These are phyloP conservation scores for Penaeus japonicus DNA, from an alignment of 1,140 invertebrate genomes.

Conservation along the genomic window DNA sequence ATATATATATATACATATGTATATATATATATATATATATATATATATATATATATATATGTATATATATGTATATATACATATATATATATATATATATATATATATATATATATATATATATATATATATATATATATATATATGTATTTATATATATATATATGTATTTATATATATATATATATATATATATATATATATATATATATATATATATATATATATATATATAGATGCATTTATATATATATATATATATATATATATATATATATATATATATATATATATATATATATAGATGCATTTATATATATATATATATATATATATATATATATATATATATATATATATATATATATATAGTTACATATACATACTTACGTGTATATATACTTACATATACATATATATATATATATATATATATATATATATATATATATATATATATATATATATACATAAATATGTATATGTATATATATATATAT, in stretches of 20 bases:
- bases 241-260: not conserved
- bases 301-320: not conserved
- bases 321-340: conserved; percentile 1
- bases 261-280: not conserved
- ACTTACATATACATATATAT: not conserved
- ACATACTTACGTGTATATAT: not conserved
- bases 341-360: not conserved
- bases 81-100: conserved; percentile 17
- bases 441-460: not conserved
- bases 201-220: not conserved
- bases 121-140: not conserved
- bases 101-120: not conserved
- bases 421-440: not conserved
- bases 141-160: not conserved
- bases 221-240: not conserved
- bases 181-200: not conserved
- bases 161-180: not conserved
- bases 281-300: not conserved
- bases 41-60: not conserved
- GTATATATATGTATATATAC: not conserved
- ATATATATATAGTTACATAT: not conserved
- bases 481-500: not conserved
- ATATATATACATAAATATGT: not conserved
- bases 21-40: not conserved
- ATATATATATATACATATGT: too few species aligned